phyloP scores from a whole-genome alignment of 2,888 invertebrate genomes.

The Dynastes hyllus region DNA sequence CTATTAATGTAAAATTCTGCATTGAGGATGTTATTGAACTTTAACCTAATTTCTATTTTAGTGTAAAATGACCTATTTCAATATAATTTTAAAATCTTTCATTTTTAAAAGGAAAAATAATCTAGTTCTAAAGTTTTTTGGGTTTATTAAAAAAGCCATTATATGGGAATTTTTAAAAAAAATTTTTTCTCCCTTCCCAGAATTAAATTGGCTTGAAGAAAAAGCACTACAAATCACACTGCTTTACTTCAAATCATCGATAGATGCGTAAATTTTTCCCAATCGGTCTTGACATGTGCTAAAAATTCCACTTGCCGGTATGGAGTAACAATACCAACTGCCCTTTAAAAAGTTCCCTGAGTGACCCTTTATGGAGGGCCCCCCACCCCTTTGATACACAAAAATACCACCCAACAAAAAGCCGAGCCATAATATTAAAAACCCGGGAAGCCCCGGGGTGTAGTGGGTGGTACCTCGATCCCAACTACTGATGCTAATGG shows the following conservation, averaged over 20 bases:
- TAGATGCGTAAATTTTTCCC: neutral
- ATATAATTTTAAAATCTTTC: neutral
- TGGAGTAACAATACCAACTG: constrained; percentile 30
- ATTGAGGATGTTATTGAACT: constrained; percentile 1
- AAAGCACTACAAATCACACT: constrained; percentile 1
- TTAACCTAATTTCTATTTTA: constrained; percentile 20
- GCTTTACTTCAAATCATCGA: neutral
- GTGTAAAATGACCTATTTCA: neutral
- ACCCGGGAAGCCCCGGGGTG: too few relatives aligned
- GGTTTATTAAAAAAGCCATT: too few relatives aligned
- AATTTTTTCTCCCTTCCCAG: too few relatives aligned
- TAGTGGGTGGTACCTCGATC: neutral
- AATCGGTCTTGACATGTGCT: neutral
- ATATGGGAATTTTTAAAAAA: too few relatives aligned
- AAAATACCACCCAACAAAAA: constrained; percentile 34
- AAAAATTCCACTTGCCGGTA: constrained; percentile 31
- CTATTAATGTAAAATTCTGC: too few relatives aligned
- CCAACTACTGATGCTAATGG: neutral
- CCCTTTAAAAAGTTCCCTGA: constrained; percentile 36
- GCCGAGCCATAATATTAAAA: constrained; percentile 9
- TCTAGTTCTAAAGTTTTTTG: too few relatives aligned
- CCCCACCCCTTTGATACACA: constrained; percentile 44
- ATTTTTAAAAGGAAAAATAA: too few relatives aligned
- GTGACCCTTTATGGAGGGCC: constrained; percentile 11
- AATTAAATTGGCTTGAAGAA: neutral